Base-by-base conservation (phyloP, 2,797 vertebrate species). In the Tauraco hartlaubi region DNA sequence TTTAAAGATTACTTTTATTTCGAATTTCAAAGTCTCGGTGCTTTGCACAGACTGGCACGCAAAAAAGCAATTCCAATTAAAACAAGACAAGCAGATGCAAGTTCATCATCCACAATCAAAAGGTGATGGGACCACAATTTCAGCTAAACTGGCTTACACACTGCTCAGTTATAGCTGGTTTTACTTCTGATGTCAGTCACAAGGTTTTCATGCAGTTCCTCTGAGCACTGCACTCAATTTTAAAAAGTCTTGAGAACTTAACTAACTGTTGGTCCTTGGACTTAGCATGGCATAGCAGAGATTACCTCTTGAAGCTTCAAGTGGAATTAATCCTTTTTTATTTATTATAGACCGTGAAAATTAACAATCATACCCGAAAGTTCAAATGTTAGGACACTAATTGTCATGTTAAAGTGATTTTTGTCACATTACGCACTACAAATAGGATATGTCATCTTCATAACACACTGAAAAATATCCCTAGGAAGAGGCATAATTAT, bases 331-430 rank as follows among this genome's bases (percentile, higher is more conserved):
- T 96, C 83, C 90, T 95, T 79, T 96, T 58, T 69, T 69, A 61
- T 93, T 94, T 94, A 85, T 68, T 94, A 73, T 5, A 93, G 74
- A 90, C 71, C 7, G 0, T 85, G 56, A 94, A 95, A 93, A 95
- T 95, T 77, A 94, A 96, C 85, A 46, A 96, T 33, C n/a, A 54
- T 22, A 96, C 72, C 79, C 41, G 15, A 74, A 96, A 97, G 94
- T 96, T 97, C 91, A 97, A 96, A 95, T 92, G 91, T 97, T 95
- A 95, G 93, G 55, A 76, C 85, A 84, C 78, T 87, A 95, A 96
- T 91, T 96, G 87, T 81, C 90, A 94, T 76, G 88, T 95, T 85
- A 86, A 91, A 95, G 87, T 0, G 0, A 54, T 72, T 95, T 93
- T 95, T 92, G 90, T 87, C 81, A 63, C 39, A 87, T 92, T 92